phyloP scores from a whole-genome alignment of 2,113 vertebrate species.

The Trogon melanurus region DNA sequence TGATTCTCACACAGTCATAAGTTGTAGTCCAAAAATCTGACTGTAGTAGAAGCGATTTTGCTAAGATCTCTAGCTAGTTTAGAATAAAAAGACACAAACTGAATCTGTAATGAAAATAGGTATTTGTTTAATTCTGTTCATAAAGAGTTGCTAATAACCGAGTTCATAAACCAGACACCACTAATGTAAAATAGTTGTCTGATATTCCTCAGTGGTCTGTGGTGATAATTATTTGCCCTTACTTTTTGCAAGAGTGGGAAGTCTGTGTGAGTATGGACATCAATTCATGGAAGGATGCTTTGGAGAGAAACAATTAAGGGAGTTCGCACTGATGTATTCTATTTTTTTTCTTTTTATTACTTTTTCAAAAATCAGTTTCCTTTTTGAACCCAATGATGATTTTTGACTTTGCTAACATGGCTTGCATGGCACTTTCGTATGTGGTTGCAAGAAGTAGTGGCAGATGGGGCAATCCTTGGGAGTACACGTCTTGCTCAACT shows the following conservation, averaged over 20 bases:
- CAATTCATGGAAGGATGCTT: background rate
- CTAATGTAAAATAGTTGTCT: background rate
- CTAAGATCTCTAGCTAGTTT: background rate
- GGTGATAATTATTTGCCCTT: background rate
- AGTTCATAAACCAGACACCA: background rate
- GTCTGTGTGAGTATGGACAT: background rate
- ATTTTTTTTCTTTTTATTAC: background rate
- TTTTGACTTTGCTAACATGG: background rate
- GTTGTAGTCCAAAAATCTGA: background rate
- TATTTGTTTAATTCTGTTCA: background rate
- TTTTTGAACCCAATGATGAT: background rate
- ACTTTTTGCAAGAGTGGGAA: background rate
- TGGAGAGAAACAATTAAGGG: background rate
- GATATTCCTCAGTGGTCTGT: background rate
- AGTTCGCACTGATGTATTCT: background rate
- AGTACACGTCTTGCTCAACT: background rate
- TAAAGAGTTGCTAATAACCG: background rate
- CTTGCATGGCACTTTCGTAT: background rate
- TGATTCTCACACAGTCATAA: background rate
- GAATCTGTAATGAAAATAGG: background rate
- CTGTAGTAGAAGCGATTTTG: background rate
- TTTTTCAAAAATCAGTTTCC: background rate
- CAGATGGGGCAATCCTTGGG: background rate
- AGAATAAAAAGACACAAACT: background rate
- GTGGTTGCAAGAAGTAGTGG: background rate